Evolutionary conservation across 2,113 vertebrate species (phyloP), one percentile per base, ranked within the genome.

Genomic region (Syngnathoides biaculeatus): DNA sequence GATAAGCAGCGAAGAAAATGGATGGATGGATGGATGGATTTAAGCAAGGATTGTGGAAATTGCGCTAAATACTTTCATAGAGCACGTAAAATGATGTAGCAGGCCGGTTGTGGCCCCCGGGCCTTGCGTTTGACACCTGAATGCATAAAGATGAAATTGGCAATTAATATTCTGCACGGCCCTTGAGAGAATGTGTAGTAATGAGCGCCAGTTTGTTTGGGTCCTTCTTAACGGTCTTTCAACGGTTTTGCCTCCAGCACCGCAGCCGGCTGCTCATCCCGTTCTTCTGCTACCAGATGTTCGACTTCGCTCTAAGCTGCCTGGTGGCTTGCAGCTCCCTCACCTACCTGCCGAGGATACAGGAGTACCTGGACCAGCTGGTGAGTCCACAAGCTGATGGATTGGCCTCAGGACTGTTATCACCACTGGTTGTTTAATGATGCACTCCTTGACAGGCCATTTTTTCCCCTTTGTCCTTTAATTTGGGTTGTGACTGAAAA

Each of bases 231-330:
- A n/a, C n/a, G n/a, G n/a, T n/a, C n/a, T n/a, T n/a, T n/a, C n/a
- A n/a, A n/a, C n/a, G n/a, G n/a, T 77, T 7, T 14, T 17, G 5
- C 50, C 47, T 30, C 8, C 84, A 99, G 97, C 94, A 99, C 66
- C 96, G 96, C 59, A 95, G 96, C 17, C 95, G 97, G 30, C 98
- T 96, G 96, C 92, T 99, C 86, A 97, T 99, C 65, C 97, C 97
- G 0, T 99, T 99, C 86, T 96, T 99, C 90, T 99, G 97, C 91
- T 99, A 97, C 85, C 96, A 98, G 83, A 91, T 99, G 67, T 99
- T 99, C 90, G 96, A 98, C 90, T 99, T 99, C 42, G 95, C 97
- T 70, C 93, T 99, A 77, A 96, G 94, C 83, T 99, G 97, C 79
- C 89, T 99, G 86, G 94, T 99, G 87, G 95, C 97, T 78, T 93